Percentiles rank a stretch among this genome's conserved stretches.
These are phyloP conservation scores for Marmota monax DNA, from an alignment of 2,113 vertebrate species.

Conservation along the genomic window DNA sequence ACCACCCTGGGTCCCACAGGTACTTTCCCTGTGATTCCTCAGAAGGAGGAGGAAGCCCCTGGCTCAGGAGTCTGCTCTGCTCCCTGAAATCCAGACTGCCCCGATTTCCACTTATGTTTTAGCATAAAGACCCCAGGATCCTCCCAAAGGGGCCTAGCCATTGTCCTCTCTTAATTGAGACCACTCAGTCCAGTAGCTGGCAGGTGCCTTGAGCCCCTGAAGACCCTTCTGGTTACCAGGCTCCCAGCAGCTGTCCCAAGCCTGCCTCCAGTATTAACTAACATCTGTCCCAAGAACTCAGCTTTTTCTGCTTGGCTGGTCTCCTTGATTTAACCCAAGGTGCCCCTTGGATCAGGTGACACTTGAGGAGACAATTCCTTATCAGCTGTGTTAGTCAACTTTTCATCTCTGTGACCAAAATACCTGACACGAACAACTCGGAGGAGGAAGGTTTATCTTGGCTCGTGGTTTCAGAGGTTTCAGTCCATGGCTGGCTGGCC, in stretches of 20 bases:
- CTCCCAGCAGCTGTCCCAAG: background rate
- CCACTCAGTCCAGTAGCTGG: background rate
- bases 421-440: background rate
- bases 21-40: background rate
- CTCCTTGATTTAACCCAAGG: background rate
- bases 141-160: background rate
- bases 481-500: background rate
- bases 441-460: background rate
- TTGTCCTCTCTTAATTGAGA: background rate
- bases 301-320: background rate
- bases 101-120: background rate
- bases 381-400: background rate
- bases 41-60: background rate
- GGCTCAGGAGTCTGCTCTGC: background rate
- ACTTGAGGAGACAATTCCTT: background rate
- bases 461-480: background rate
- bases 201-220: background rate
- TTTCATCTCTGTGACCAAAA: background rate
- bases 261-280: background rate
- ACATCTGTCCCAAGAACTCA: background rate
- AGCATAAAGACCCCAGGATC: background rate
- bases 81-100: background rate
- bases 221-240: background rate
- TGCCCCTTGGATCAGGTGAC: background rate
- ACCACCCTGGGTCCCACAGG: background rate